Percentiles rank a stretch among this genome's conserved stretches.
phyloP scores from a whole-genome alignment of 2,797 vertebrate genomes.

The Neosilurus mollespiculum region DNA sequence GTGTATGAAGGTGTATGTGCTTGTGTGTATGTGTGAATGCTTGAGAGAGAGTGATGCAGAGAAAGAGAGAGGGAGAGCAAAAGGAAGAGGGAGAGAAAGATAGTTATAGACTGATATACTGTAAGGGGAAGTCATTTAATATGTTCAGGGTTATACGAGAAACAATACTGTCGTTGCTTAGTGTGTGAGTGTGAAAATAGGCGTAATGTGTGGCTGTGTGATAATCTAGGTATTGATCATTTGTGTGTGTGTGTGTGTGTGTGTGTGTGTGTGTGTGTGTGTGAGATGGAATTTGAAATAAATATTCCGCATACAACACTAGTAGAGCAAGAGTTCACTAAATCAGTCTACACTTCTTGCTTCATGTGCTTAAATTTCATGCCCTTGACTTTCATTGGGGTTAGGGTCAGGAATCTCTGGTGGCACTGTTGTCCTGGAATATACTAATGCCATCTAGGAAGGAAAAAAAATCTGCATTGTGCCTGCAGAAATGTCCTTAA shows the following conservation, averaged over 20 bases:
- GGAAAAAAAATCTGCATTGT: no score
- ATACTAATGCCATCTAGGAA: no score
- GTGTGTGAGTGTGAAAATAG: conserved; percentile 19
- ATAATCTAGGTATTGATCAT: neutral
- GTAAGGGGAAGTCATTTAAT: neutral
- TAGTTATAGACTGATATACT: conserved; percentile 26
- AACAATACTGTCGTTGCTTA: neutral
- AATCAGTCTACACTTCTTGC: conserved; percentile 10
- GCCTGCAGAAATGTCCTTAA: no score
- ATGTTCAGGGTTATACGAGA: neutral
- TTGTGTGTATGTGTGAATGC: neutral
- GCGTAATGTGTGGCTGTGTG: neutral
- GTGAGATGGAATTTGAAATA: neutral
- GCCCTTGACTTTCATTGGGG: no score
- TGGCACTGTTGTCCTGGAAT: no score
- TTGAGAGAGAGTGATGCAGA: neutral
- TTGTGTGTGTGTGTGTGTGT: conserved; percentile 23
- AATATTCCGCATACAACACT: conserved; percentile 1
- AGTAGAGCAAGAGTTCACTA: conserved; percentile 39
- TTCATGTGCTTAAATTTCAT: no score
- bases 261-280: neutral
- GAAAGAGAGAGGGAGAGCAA: neutral
- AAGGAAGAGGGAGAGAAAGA: neutral
- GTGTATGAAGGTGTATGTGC: conserved; percentile 16
- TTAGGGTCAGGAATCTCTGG: no score